Percentiles rank a stretch among this genome's conserved stretches.
Conservation (phyloP, 2,113 vertebrate genomes). For the Elgaria multicarinata region DNA sequence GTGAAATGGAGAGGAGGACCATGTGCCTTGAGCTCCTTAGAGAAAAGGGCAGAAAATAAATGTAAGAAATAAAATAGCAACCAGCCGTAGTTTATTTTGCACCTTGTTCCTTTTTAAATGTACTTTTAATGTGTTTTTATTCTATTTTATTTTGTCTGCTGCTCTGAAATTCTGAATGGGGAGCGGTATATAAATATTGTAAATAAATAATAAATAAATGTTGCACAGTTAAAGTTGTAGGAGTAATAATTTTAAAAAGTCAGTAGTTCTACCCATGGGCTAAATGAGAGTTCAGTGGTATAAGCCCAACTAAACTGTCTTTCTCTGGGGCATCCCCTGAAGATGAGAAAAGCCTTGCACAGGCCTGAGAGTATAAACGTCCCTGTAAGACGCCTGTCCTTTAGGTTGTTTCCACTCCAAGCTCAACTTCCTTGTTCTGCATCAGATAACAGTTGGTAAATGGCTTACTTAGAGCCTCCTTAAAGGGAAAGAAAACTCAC, state of each 20-base stretch:
- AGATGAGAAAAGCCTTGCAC: background rate
- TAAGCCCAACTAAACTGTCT: background rate
- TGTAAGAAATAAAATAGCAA: no score
- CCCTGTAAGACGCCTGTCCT: background rate
- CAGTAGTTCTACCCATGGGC: background rate
- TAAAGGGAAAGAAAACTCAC: background rate
- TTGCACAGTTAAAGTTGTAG: background rate
- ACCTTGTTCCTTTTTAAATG: no score
- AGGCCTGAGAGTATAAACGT: background rate
- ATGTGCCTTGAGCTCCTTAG: no score
- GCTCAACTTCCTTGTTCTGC: background rate
- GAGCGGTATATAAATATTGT: no score
- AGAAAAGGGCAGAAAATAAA: no score
- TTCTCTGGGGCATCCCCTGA: no score
- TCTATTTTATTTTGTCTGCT: no score
- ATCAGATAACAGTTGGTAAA: background rate
- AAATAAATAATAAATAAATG: no score
- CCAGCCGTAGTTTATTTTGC: no score
- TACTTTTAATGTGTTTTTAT: no score
- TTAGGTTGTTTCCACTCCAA: background rate
- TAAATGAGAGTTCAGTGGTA: background rate
- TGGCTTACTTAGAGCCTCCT: background rate
- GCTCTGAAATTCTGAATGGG: no score
- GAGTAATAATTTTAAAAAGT: background rate
- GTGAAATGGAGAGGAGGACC: no score